Conservation (phyloP, 2,113 vertebrate species). For the Physeter macrocephalus region DNA sequence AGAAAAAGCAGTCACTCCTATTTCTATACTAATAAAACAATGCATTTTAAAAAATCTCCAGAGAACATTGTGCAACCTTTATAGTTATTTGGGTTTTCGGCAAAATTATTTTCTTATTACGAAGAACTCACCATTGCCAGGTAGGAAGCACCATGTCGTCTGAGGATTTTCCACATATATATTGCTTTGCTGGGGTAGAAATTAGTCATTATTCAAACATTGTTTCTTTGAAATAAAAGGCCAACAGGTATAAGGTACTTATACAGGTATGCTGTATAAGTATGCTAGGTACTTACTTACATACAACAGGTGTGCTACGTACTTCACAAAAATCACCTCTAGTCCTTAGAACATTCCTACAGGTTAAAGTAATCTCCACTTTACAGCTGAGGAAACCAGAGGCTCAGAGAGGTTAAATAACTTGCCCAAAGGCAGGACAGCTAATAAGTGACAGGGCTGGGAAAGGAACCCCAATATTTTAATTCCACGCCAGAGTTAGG, state of each 20-base stretch:
- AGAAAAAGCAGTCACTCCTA: not conserved
- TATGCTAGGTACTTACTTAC: rapidly evolving
- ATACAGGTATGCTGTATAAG: too few species aligned
- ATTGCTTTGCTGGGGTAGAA: not conserved
- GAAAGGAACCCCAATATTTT: not conserved
- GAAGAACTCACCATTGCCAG: not conserved
- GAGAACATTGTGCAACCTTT: not conserved
- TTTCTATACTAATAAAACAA: not conserved
- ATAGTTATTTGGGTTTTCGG: not conserved
- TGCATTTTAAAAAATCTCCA: not conserved
- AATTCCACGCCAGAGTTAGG: not conserved
- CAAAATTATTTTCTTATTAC: not conserved
- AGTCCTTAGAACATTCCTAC: rapidly evolving
- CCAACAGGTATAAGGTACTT: rapidly evolving
- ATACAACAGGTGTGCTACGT: too few species aligned
- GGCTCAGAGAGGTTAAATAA: not conserved
- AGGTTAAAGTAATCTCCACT: rapidly evolving
- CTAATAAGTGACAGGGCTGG: not conserved
- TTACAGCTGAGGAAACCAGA: not conserved
- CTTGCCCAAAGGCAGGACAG: not conserved
- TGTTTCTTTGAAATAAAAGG: not conserved
- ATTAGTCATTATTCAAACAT: rapidly evolving
- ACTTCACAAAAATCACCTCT: too few species aligned
- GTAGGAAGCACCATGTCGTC: not conserved
- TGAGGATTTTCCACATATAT: not conserved